Evolutionary conservation across 2,113 vertebrate species (phyloP), one percentile per base, ranked within the genome.

Genomic region (Mungos mungo): DNA sequence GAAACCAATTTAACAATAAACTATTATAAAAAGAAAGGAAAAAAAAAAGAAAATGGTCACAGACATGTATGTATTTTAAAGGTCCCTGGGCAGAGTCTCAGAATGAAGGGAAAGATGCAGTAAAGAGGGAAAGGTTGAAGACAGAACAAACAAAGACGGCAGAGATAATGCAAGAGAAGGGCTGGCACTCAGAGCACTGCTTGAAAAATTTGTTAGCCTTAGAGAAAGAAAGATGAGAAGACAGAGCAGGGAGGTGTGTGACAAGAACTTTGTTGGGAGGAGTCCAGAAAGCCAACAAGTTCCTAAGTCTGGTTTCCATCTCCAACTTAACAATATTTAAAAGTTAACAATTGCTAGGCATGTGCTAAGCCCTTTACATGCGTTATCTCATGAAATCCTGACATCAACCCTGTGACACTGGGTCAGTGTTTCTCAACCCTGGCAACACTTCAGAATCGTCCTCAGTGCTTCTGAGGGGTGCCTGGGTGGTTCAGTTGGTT

Each of bases 321-420:
- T 95, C 65, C 66, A 95, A 54, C 57, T 90, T 60, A 94, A 83
- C 80, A 92, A 63, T 71, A 93, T 72, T 95, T 80, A 45, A 83
- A 88, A 92, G n/a, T 72, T 72, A 89, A 29, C 38, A 84, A 63
- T 76, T 68, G 38, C 79, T 31, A 83, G 23, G 69, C 7, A 76
- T 41, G 16, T 94, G 84, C 33, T 41, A 81, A 68, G 71, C 57
- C 72, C 79, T 94, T 80, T 72, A 38, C 16, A 66, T 57, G 27
- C 0, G 19, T 85, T 54, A 81, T 76, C 38, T 33, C 19, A 19
- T 76, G 66, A 95, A 90, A 71, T 79, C 81, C 35, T 95, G 50
- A 93, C 41, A 77, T 35, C 35, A 93, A 93, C 8, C 29, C 82
- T 19, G 25, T 41, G 33, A 87, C 19, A 95, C 68, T 83, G 81